Conservation (phyloP, 2,113 vertebrate genomes). For the Brachyhypopomus occidentalis region DNA sequence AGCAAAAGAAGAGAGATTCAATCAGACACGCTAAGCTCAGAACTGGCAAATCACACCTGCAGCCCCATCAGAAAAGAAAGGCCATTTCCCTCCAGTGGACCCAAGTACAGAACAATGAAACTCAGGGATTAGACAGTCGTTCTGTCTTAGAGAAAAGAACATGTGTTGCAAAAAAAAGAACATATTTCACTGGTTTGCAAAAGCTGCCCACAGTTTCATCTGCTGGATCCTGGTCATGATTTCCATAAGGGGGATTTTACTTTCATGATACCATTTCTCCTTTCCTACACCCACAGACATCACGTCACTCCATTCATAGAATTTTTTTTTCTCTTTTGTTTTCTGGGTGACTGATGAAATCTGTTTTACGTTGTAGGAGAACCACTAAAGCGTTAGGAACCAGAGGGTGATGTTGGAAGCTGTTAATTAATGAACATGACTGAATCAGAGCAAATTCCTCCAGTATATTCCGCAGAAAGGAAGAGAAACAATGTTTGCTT, state of each 20-base stretch:
- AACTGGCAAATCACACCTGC: conserved; percentile 72
- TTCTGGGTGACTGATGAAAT: conserved; percentile 70
- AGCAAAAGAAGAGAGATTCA: conserved; percentile 61
- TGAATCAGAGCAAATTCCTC: conserved; percentile 44
- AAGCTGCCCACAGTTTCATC: conserved; percentile 69
- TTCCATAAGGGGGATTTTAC: conserved; percentile 65
- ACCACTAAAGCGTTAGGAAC: conserved; percentile 71
- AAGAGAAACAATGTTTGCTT: conserved; percentile 40
- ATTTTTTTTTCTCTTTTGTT: conserved; percentile 50
- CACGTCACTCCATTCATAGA: conserved; percentile 71
- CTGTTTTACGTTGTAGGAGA: conserved; percentile 60
- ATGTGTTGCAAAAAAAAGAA: conserved; percentile 31
- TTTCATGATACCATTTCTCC: conserved; percentile 68
- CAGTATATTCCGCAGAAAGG: conserved; percentile 56
- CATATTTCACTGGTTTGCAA: conserved; percentile 63
- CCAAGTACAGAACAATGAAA: conserved; percentile 72
- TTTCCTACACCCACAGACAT: conserved; percentile 65
- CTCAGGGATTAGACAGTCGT: conserved; percentile 69
- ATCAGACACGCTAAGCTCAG: conserved; percentile 71
- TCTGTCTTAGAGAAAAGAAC: conserved; percentile 54
- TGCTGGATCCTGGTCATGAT: conserved; percentile 67
- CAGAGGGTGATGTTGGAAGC: conserved; percentile 66
- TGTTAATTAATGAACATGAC: conserved; percentile 72
- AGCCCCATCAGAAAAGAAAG: conserved; percentile 69
- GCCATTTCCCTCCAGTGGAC: conserved; percentile 70